A percentile compares a stretch with the other conserved stretches of the same genome.
Conservation (phyloP, 2,113 vertebrate genomes). For the Puma concolor region DNA sequence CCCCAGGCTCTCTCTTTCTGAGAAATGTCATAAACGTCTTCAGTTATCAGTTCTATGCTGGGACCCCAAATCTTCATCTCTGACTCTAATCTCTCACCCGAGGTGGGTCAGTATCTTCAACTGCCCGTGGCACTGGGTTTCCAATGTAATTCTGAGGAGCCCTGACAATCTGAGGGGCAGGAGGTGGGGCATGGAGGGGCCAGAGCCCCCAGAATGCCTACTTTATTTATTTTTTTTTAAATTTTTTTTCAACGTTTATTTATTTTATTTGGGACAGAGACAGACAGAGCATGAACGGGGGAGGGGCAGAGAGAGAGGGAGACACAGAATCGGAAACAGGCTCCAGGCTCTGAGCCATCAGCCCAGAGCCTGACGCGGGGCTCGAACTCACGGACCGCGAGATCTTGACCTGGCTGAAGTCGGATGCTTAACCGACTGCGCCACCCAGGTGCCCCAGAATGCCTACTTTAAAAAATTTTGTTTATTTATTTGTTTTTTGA, state of each 20-base stretch:
- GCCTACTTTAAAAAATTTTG: background rate
- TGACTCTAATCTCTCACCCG: background rate
- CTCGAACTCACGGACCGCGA: no score
- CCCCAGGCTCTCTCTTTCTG: background rate
- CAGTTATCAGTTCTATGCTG: background rate
- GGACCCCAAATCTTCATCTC: background rate
- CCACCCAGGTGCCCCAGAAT: background rate
- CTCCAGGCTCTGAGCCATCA: no score
- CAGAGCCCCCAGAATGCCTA: accelerated
- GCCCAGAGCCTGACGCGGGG: no score
- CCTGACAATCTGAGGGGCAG: background rate
- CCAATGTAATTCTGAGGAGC: background rate
- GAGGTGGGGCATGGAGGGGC: accelerated
- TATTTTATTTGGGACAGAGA: no score
- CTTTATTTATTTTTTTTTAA: background rate
- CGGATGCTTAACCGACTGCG: no score
- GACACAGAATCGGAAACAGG: no score
- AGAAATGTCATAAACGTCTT: background rate
- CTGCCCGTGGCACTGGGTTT: background rate
- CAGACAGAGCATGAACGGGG: no score
- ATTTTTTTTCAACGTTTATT: no score
- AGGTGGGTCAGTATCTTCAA: background rate
- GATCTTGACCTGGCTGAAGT: no score
- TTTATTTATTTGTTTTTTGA: no score
- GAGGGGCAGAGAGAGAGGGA: no score